These are phyloP conservation scores for Sebastes matsubarae DNA, from an alignment of 2,797 vertebrate genomes.

Conservation along the genomic window DNA sequence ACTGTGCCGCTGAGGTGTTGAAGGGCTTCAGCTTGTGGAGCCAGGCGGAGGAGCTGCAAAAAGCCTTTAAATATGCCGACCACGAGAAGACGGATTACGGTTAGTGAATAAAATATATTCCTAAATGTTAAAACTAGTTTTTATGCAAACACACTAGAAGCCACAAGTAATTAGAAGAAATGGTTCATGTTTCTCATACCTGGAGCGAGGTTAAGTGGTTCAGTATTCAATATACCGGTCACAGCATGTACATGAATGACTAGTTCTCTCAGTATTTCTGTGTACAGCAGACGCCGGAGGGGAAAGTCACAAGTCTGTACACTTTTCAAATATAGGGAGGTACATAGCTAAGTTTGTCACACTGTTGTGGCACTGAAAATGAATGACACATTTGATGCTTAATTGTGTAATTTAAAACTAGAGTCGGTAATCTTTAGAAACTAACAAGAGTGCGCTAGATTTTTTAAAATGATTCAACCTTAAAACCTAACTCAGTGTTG, in stretches of 20 bases:
- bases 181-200: not conserved
- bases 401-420: too few species aligned
- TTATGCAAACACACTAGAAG: not conserved
- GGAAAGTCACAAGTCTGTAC: not conserved
- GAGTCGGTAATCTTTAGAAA: too few species aligned
- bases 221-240: not conserved
- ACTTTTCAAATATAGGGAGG: not conserved
- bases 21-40: slow-evolving; percentile 92
- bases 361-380: not conserved
- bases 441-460: too few species aligned
- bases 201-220: not conserved
- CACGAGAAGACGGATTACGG: slow-evolving; percentile 94
- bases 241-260: not conserved
- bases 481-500: too few species aligned
- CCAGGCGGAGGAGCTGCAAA: slow-evolving; percentile 94
- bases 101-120: slow-evolving; percentile 61
- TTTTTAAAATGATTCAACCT: too few species aligned
- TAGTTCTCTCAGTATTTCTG: not conserved
- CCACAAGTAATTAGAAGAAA: not conserved
- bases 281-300: not conserved
- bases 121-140: not conserved
- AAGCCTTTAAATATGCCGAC: slow-evolving; percentile 93
- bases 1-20: slow-evolving; percentile 85
- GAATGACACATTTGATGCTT: too few species aligned
- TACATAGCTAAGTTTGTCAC: not conserved